A percentile compares a stretch with the other conserved stretches of the same genome.
Conservation (phyloP, 64 coral and sea anemone genomes). For the Montipora sp. region DNA sequence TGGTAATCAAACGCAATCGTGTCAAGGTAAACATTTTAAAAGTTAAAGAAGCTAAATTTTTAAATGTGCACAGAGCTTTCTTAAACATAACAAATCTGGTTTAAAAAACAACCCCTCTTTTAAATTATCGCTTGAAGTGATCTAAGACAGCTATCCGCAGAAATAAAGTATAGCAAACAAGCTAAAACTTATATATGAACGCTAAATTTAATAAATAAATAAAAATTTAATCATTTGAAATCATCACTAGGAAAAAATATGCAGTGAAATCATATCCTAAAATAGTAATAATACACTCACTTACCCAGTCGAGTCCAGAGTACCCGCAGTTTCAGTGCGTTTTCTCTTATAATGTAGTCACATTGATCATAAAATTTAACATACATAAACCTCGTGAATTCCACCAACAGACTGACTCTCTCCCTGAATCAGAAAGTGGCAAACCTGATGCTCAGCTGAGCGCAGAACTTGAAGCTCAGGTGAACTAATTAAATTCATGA, state of each 20-base stretch:
- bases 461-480: conserved; percentile 92
- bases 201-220: not conserved
- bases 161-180: too few relatives aligned
- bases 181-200: not conserved
- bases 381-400: not conserved
- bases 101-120: too few relatives aligned
- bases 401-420: conserved; percentile 87
- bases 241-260: too few relatives aligned
- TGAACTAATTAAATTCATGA: conserved; percentile 20
- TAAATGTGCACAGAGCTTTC: not conserved
- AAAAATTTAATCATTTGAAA: not conserved
- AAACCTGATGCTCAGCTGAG: conserved; percentile 61
- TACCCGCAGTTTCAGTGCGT: too few relatives aligned
- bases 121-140: too few relatives aligned
- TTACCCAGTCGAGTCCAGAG: too few relatives aligned
- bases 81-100: too few relatives aligned
- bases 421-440: conserved; percentile 76
- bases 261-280: too few relatives aligned
- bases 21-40: conserved; percentile 18
- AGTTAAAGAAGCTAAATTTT: not conserved
- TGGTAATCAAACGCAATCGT: conserved; percentile 45
- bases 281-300: too few relatives aligned
- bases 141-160: too few relatives aligned
- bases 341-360: too few relatives aligned
- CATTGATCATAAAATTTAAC: not conserved